These are phyloP conservation scores for Nudaria mundana DNA, from an alignment of 2,888 invertebrate species.

Conservation along the genomic window DNA sequence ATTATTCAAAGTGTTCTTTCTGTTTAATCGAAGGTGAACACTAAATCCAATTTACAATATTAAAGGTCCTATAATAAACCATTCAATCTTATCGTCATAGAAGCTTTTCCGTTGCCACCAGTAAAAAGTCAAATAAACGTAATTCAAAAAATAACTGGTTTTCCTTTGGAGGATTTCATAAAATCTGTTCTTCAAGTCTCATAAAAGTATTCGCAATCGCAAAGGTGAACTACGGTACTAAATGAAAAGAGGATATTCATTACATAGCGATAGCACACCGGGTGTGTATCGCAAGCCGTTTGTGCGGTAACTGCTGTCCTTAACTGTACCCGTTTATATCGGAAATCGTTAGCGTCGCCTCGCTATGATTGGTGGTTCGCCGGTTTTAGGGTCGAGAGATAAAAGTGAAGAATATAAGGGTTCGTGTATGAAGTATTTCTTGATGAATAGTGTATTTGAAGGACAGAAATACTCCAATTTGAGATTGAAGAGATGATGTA, in stretches of 20 bases:
- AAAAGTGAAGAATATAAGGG: constrained; percentile 33
- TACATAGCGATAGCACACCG: constrained; percentile 43
- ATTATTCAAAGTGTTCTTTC: too few relatives aligned
- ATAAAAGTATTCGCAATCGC: constrained; percentile 23
- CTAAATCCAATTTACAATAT: too few relatives aligned
- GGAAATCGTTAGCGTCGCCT: constrained; percentile 63
- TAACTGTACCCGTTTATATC: constrained; percentile 58
- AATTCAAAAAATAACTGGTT: neutral
- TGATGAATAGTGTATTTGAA: neutral
- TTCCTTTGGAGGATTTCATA: constrained; percentile 22
- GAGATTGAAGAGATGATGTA: too few relatives aligned
- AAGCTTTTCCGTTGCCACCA: too few relatives aligned
- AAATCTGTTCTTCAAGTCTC: constrained; percentile 23
- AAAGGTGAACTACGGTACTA: constrained; percentile 43
- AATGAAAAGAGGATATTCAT: constrained; percentile 66
- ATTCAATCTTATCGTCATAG: too few relatives aligned
- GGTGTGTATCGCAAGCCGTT: constrained; percentile 51
- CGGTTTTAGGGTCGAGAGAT: constrained; percentile 39
- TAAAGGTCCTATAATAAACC: too few relatives aligned
- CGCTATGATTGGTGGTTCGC: constrained; percentile 62
- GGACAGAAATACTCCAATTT: too few relatives aligned
- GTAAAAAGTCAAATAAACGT: neutral
- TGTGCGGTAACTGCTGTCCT: constrained; percentile 52
- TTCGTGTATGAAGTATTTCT: constrained; percentile 8
- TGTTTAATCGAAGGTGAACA: too few relatives aligned